Base-by-base conservation (phyloP, 1,140 invertebrate genomes). In the Trichonephila inaurata region DNA sequence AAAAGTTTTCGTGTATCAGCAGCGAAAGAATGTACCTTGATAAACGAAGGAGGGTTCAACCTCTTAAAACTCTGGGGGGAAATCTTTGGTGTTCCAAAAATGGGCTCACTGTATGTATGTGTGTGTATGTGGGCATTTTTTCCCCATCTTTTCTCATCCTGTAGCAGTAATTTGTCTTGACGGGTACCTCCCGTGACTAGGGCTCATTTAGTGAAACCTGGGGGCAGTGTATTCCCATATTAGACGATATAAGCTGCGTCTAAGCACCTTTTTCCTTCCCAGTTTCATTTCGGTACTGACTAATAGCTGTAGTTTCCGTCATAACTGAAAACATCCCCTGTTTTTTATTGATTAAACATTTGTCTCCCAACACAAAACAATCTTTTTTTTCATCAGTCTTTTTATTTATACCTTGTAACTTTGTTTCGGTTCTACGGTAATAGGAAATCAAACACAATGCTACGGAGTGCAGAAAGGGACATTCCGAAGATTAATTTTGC, bases 321-420 rank as follows among this genome's bases (percentile, higher is more conserved):
- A 92, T 92, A 92, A 92, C 91, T 87, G 91, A 92, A 92, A 92
- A 92, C 91, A 92, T 87, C 64, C 81, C 51, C 64, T 77, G 62
- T 87, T 85, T 92, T 92, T 92, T 92, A 92, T 92, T 87, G 91
- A 92, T 92, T 86, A 92, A 92, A 77, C 91, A 92, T 92, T 92
- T 87, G 91, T 87, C 64, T 92, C 62, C 66, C 64, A 62, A 69
- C 90, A 92, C 82, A 92, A 92, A 92, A 87, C 44, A 86, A 92
- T 58, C 21, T 33, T 72, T 66, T 64, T 86, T 86, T 89, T 82
- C 62, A 28, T 82, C 62, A 44, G 58, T 40, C 51, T 85, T 85
- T 85, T 85, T 85, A 85, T 85, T 85, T 60, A 85, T 85, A 85
- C 83, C 7, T 88, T 88, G 86, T 33, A 88, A 88, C 86, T 24